A percentile compares a stretch with the other conserved stretches of the same genome.
These are phyloP conservation scores for Anomalospiza imberbis DNA, from an alignment of 2,797 vertebrate genomes.

Conservation along the genomic window DNA sequence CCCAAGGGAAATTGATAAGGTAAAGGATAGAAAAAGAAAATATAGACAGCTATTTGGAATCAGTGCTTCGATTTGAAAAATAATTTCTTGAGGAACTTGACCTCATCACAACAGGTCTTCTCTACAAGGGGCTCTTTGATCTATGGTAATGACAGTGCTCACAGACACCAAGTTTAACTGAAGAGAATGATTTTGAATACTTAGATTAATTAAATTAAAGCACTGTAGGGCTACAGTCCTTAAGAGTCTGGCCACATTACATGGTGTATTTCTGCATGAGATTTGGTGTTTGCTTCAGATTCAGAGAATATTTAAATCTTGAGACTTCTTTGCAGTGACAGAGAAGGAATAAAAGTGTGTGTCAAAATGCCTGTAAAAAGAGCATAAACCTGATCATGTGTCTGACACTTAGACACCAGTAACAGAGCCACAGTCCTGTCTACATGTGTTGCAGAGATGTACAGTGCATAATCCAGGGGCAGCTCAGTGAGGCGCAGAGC, in stretches of 20 bases:
- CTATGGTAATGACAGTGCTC: background rate
- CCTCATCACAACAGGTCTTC: constrained; percentile 10
- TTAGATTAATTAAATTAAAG: background rate
- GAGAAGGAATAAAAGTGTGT: background rate
- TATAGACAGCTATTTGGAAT: background rate
- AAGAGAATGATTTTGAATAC: background rate
- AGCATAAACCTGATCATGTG: background rate
- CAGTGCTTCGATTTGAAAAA: background rate
- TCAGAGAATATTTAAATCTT: background rate
- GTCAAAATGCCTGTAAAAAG: background rate
- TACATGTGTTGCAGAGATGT: background rate
- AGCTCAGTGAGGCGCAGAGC: background rate
- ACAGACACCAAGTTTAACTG: background rate
- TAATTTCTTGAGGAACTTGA: background rate
- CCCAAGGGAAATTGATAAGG: background rate
- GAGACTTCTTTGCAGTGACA: background rate
- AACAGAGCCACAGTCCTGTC: background rate
- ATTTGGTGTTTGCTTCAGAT: background rate
- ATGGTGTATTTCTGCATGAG: background rate
- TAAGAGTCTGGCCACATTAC: background rate
- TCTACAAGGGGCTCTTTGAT: background rate
- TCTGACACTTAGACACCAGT: background rate
- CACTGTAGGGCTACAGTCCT: background rate
- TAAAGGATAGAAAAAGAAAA: background rate
- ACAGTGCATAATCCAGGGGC: background rate